Conservation (phyloP, 2,113 vertebrate genomes). For the Hoplias malabaricus region DNA sequence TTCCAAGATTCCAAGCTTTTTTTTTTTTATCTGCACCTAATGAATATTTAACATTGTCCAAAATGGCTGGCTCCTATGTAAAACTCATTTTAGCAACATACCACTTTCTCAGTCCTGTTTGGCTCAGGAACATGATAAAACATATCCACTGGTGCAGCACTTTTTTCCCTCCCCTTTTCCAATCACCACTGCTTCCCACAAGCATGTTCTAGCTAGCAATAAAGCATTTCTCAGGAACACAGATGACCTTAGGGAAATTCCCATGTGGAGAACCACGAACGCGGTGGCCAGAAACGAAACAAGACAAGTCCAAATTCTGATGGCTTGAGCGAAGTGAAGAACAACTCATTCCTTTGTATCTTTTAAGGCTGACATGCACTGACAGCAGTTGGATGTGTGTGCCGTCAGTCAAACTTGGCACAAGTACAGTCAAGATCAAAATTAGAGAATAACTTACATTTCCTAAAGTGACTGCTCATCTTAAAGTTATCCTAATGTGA, state of each 20-base stretch:
- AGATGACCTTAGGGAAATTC: constrained; percentile 35
- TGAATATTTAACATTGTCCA: constrained; percentile 2
- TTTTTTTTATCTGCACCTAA: background rate
- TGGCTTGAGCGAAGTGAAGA: background rate
- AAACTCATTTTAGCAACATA: background rate
- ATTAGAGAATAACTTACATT: too few relatives aligned
- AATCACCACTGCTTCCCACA: constrained; percentile 13
- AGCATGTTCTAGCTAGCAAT: constrained; percentile 38
- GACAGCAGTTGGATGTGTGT: background rate
- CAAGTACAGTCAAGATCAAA: too few relatives aligned
- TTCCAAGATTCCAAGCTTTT: background rate
- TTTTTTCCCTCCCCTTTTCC: background rate
- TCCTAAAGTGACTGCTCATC: too few relatives aligned
- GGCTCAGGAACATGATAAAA: constrained; percentile 15
- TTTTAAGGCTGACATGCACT: constrained; percentile 1
- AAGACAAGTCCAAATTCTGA: constrained; percentile 16
- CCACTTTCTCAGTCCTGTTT: background rate
- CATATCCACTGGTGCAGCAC: background rate
- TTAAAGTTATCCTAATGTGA: too few relatives aligned
- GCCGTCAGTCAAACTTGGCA: background rate
- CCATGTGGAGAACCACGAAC: constrained; percentile 19
- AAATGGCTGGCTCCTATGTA: background rate
- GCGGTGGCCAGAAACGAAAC: constrained; percentile 19
- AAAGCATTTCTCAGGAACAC: constrained; percentile 24
- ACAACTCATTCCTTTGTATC: background rate